Evolutionary conservation across 2,888 invertebrate species (phyloP), one percentile per base, ranked within the genome.

Genomic region (Ecliptopera silaceata): DNA sequence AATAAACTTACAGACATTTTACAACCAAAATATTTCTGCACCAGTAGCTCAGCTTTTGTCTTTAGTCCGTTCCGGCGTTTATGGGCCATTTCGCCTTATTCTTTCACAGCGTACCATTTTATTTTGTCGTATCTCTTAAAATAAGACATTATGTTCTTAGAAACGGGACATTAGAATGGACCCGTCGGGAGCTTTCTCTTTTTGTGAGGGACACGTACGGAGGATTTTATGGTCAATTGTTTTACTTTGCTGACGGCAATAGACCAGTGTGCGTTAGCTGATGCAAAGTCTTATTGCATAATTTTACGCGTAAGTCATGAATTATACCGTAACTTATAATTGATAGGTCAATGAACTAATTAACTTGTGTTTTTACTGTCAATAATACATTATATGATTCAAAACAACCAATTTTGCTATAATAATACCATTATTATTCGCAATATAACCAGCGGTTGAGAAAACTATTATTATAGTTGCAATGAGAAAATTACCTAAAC

Each of bases 101-200:
- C 81, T 84, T 84, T 79, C 80, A 77, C 75, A 76, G 74, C 68
- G 79, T 75, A 79, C 82, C 77, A 79, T 84, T 82, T 83, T 82
- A 81, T 84, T 88, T 84, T 85, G 84, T 84, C 80, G 79, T 80
- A 75, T 82, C 82, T 80, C 82, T 88, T 86, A 90, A 91, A 48
- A 89, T 89, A 88, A 89, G 89, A 90, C 88, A 84, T 91, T 85
- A 90, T 88, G 87, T 88, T 89, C 88, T 86, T 72, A 88, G 89
- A 87, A 89, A 87, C 82, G 85, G 81, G 77, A 84, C 83, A 84
- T 88, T 85, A 86, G 83, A 87, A 84, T 84, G 83, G 82, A 75
- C 78, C 73, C 67, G 66, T 66, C 66, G 69, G 72, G 48, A 72
- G 85, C 86, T 88, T 86, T 88, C 86, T 88, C 85, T 88, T 87